These are phyloP conservation scores for Rhinoderma darwinii DNA, from an alignment of 2,113 vertebrate genomes.

Conservation along the genomic window DNA sequence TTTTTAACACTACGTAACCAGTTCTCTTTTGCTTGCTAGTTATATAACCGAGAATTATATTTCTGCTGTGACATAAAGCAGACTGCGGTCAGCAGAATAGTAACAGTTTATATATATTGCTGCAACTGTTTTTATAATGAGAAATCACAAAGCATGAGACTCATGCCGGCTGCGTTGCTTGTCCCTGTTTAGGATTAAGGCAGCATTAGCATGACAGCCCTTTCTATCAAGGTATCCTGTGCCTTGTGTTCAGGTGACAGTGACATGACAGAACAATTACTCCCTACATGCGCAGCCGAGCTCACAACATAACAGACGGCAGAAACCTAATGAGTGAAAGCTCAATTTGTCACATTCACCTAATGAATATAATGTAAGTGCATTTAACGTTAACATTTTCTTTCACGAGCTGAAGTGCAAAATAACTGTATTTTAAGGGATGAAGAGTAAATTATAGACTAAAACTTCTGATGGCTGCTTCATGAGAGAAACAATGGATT, in stretches of 20 bases:
- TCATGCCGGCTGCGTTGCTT: neutral
- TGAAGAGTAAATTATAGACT: conserved; percentile 39
- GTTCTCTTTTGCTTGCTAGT: too few species aligned
- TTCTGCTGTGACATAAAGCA: neutral
- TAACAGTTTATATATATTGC: neutral
- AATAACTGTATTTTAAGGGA: conserved; percentile 1
- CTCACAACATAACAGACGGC: neutral
- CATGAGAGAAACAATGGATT: neutral
- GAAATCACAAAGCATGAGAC: neutral
- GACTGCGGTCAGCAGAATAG: neutral
- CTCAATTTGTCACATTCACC: conserved; percentile 2
- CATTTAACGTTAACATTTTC: neutral
- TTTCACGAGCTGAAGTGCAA: conserved; percentile 1
- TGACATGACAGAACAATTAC: conserved; percentile 21
- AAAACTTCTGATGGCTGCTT: neutral
- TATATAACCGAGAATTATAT: neutral
- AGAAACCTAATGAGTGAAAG: neutral
- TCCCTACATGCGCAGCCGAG: neutral
- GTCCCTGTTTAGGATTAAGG: neutral
- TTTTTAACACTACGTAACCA: too few species aligned
- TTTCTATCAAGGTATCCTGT: neutral
- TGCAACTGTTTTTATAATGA: neutral
- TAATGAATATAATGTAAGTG: conserved; percentile 5
- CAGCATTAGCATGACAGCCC: neutral
- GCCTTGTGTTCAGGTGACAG: neutral